Evolutionary conservation across 1,140 invertebrate species (phyloP).

Genomic region (Philopotamus ludificatus): DNA sequence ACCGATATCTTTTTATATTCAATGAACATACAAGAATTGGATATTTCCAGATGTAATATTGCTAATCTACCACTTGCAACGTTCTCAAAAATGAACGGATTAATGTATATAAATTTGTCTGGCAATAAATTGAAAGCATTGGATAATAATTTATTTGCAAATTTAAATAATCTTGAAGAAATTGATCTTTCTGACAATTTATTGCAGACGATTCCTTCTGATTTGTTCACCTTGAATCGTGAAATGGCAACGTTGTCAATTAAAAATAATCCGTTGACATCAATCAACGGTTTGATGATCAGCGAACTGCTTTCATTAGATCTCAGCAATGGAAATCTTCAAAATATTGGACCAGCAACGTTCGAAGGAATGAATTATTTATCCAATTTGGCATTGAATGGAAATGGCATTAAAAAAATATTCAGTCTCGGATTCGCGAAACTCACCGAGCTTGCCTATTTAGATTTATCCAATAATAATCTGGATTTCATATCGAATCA

Average conservation of each 20-base stretch:
- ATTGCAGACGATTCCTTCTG: conserved; percentile 57
- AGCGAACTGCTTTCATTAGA: conserved; percentile 61
- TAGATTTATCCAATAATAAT: conserved; percentile 69
- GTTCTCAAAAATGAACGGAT: conserved; percentile 60
- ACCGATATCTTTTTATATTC: conserved; percentile 59
- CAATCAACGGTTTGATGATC: conserved; percentile 56
- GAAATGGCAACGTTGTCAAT: conserved; percentile 62
- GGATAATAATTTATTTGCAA: conserved; percentile 60
- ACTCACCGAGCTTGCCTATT: conserved; percentile 60
- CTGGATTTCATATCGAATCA: conserved; percentile 63
- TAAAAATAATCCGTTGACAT: conserved; percentile 58
- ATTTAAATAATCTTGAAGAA: conserved; percentile 61
- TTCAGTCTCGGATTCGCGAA: conserved; percentile 65
- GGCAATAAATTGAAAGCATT: conserved; percentile 63
- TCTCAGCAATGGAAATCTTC: conserved; percentile 63
- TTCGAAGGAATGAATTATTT: conserved; percentile 62
- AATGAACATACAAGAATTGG: conserved; percentile 64
- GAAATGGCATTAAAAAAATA: conserved; percentile 65
- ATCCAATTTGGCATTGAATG: conserved; percentile 62
- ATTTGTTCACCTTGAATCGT: conserved; percentile 61
- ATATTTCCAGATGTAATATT: conserved; percentile 65
- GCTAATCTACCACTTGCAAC: conserved; percentile 59
- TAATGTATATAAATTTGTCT: conserved; percentile 65
- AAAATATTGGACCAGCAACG: conserved; percentile 62
- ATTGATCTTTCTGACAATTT: conserved; percentile 66